phyloP scores from a whole-genome alignment of 2,888 invertebrate species.

The Leucoma salicis region DNA sequence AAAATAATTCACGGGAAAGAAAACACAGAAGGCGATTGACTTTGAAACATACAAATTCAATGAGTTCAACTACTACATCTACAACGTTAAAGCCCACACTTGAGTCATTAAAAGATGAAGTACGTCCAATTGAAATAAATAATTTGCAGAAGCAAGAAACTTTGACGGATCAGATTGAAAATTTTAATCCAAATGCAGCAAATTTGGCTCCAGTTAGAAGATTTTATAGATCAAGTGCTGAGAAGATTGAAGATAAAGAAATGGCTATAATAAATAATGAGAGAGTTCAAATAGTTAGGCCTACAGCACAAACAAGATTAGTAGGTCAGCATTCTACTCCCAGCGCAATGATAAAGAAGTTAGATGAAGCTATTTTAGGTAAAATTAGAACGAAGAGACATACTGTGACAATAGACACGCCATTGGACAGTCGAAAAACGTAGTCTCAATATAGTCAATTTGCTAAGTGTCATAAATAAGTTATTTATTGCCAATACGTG shows the following conservation, averaged over 20 bases:
- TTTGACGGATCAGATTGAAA: constrained; percentile 58
- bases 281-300: constrained; percentile 66
- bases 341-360: constrained; percentile 55
- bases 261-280: constrained; percentile 63
- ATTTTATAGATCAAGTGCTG: constrained; percentile 70
- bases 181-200: constrained; percentile 44
- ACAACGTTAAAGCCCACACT: constrained; percentile 31
- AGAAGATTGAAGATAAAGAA: constrained; percentile 52
- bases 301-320: constrained; percentile 52
- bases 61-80: constrained; percentile 30
- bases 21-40: constrained; percentile 65
- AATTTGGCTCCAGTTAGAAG: constrained; percentile 53
- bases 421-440: constrained; percentile 41
- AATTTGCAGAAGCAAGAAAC: constrained; percentile 50
- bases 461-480: constrained; percentile 60
- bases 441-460: constrained; percentile 59
- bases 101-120: constrained; percentile 60
- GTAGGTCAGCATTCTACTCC: constrained; percentile 59
- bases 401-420: constrained; percentile 45
- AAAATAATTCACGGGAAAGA: constrained; percentile 47
- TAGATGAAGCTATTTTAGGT: constrained; percentile 70
- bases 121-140: constrained; percentile 47
- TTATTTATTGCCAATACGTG: constrained; percentile 39
- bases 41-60: constrained; percentile 38
- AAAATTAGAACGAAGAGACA: constrained; percentile 54